Evolutionary conservation across 23 tunicate genomes (phyloP).

Genomic region (Phallusia fumigata): DNA sequence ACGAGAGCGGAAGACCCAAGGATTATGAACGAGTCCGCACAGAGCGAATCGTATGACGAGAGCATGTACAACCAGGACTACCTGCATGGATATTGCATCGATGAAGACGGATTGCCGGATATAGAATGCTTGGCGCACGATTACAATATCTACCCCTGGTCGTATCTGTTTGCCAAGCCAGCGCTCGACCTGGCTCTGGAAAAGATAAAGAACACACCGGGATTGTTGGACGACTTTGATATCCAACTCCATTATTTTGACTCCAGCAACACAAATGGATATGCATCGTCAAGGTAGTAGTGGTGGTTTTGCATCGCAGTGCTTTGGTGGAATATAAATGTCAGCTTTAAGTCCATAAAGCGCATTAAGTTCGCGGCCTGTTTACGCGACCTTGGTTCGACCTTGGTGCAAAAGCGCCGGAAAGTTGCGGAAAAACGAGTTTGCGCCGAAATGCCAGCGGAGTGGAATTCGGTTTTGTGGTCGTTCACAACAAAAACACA

Average conservation of each 20-base stretch:
- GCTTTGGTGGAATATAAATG: too few relatives aligned
- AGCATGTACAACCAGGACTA: background rate
- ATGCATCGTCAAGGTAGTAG: constrained; percentile 56
- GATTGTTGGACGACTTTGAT: constrained; percentile 39
- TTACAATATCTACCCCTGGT: constrained; percentile 75
- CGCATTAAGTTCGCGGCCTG: too few relatives aligned
- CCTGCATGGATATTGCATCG: constrained; percentile 18
- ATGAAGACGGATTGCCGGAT: constrained; percentile 19
- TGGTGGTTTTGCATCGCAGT: too few relatives aligned
- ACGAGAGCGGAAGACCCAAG: background rate
- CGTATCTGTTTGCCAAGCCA: constrained; percentile 65
- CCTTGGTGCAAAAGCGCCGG: too few relatives aligned
- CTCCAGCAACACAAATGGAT: constrained; percentile 50
- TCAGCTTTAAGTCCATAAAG: too few relatives aligned
- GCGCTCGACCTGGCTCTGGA: constrained; percentile 75
- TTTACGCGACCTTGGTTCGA: too few relatives aligned
- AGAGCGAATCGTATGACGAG: background rate
- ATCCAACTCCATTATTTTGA: constrained; percentile 60
- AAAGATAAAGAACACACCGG: constrained; percentile 30
- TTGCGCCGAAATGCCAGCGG: too few relatives aligned
- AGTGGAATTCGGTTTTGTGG: too few relatives aligned
- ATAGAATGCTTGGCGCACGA: constrained; percentile 25
- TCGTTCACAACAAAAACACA: too few relatives aligned
- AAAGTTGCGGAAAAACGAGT: too few relatives aligned
- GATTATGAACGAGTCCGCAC: background rate